A percentile compares a stretch with the other conserved stretches of the same genome.
These are phyloP conservation scores for Lucifuga dentata DNA, from an alignment of 2,113 vertebrate genomes.

Conservation along the genomic window DNA sequence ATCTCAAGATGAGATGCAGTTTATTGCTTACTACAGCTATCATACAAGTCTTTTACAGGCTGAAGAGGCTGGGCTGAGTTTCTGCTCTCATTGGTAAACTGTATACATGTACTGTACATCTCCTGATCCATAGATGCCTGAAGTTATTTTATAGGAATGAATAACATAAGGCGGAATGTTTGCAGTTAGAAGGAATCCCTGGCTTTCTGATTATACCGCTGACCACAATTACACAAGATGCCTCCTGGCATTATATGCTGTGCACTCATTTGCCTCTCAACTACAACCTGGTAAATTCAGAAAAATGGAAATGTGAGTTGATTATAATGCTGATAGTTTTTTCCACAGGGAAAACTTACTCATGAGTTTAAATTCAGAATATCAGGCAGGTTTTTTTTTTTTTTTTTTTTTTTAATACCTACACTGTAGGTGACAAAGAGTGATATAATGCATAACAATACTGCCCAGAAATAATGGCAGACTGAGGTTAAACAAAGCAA, in stretches of 20 bases:
- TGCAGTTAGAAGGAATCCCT: slow-evolving; percentile 34
- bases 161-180: slow-evolving; percentile 41
- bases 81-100: slow-evolving; percentile 28
- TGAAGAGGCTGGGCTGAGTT: slow-evolving; percentile 24
- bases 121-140: slow-evolving; percentile 21
- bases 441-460: slow-evolving; percentile 57
- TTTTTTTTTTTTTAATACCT: slow-evolving; percentile 52
- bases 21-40: slow-evolving; percentile 19
- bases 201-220: slow-evolving; percentile 31
- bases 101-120: slow-evolving; percentile 30
- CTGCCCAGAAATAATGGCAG: slow-evolving; percentile 69
- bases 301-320: slow-evolving; percentile 15
- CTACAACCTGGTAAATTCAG: no score
- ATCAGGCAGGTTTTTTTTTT: slow-evolving; percentile 23
- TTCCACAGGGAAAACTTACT: slow-evolving; percentile 13
- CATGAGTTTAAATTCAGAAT: slow-evolving; percentile 62
- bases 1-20: slow-evolving; percentile 25
- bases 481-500: slow-evolving; percentile 74
- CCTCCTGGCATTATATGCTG: slow-evolving; percentile 19
- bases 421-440: slow-evolving; percentile 66
- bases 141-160: slow-evolving; percentile 48
- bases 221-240: slow-evolving; percentile 40
- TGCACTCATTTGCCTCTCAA: no score
- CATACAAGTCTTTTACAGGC: slow-evolving; percentile 24
- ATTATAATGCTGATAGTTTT: slow-evolving; percentile 30